Conservation (phyloP, 2,113 vertebrate species). For the Beaufortia kweichowensis region DNA sequence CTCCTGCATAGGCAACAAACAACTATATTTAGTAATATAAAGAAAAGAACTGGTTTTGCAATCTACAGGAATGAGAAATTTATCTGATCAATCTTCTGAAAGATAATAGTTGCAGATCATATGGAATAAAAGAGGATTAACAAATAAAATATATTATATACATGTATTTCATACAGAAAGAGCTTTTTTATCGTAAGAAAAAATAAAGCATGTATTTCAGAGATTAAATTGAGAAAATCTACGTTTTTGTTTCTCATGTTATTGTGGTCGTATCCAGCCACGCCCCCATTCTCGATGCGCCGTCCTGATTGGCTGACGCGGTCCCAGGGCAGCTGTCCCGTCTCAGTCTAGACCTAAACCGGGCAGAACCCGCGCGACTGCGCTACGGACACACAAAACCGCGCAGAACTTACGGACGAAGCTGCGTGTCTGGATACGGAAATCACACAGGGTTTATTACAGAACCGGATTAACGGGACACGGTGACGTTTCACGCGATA, state of each 20-base stretch:
- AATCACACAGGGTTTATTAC: background rate
- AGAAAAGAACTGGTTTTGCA: background rate
- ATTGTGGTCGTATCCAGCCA: background rate
- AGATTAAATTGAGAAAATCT: background rate
- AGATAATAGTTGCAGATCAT: background rate
- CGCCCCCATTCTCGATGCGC: background rate
- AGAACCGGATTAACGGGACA: conserved; percentile 4
- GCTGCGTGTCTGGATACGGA: background rate
- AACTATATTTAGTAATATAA: background rate
- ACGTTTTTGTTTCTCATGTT: background rate
- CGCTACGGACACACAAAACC: conserved; percentile 13
- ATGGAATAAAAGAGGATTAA: background rate
- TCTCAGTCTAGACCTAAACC: conserved; percentile 51
- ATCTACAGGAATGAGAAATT: background rate
- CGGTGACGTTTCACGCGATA: background rate
- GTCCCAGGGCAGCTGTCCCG: conserved; percentile 44
- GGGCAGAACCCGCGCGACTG: conserved; percentile 42
- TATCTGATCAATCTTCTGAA: background rate
- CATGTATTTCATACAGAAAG: too few relatives aligned
- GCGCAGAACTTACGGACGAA: background rate
- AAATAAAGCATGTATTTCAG: too few relatives aligned
- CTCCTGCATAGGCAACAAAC: conserved; percentile 7
- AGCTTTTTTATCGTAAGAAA: too few relatives aligned
- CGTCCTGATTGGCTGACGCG: conserved; percentile 51
- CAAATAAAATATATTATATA: background rate